Evolutionary conservation across 2,113 vertebrate genomes (phyloP).

Genomic region (Tetrao urogallus): DNA sequence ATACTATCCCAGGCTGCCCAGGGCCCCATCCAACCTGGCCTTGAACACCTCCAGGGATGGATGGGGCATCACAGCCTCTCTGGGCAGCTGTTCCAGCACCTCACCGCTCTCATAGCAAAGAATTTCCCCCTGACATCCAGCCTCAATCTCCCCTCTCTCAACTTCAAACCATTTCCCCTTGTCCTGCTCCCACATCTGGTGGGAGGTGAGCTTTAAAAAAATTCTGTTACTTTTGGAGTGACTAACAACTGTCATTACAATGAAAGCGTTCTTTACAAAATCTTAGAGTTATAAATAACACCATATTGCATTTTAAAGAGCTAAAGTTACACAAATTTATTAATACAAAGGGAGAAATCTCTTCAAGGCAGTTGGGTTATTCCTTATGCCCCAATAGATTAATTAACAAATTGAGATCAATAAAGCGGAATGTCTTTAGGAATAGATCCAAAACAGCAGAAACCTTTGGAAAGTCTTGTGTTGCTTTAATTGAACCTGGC

Average conservation of each 20-base stretch:
- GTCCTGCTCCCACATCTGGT: background rate
- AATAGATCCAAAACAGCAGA: background rate
- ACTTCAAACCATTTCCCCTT: too few relatives aligned
- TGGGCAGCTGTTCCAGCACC: too few relatives aligned
- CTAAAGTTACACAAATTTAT: background rate
- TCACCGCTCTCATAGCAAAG: too few relatives aligned
- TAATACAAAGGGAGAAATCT: background rate
- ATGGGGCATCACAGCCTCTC: too few relatives aligned
- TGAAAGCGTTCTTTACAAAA: background rate
- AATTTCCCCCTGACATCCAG: too few relatives aligned
- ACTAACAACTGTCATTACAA: background rate
- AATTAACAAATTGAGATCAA: background rate
- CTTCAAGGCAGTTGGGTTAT: background rate
- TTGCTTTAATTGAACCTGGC: background rate
- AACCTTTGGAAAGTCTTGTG: accelerated
- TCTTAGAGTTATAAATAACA: background rate
- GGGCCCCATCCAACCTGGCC: too few relatives aligned
- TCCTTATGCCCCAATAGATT: background rate
- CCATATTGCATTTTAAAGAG: background rate
- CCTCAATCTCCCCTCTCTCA: too few relatives aligned
- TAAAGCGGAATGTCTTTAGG: background rate
- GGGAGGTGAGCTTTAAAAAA: background rate
- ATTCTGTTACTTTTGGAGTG: background rate
- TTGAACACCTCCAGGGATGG: too few relatives aligned
- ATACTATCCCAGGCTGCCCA: too few relatives aligned